Conservation (phyloP, 2,888 invertebrate genomes). For the Caprella mutica region DNA sequence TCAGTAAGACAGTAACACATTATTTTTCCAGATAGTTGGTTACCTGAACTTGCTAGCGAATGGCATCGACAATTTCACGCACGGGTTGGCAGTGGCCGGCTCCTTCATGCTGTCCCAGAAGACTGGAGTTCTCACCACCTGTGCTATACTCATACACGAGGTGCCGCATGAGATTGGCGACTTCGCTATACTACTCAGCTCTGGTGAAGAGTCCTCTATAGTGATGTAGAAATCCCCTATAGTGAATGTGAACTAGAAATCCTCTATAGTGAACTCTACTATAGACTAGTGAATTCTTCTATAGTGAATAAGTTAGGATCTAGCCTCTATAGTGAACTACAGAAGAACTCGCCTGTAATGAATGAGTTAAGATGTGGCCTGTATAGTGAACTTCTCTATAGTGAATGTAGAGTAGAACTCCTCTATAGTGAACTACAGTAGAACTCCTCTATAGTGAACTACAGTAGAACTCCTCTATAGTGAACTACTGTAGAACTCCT, state of each 20-base stretch:
- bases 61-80: slow-evolving; percentile 95
- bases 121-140: slow-evolving; percentile 81
- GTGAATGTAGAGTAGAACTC: too few species aligned
- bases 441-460: too few species aligned
- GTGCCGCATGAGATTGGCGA: slow-evolving; percentile 99
- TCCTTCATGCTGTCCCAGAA: slow-evolving; percentile 85
- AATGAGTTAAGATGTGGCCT: background rate
- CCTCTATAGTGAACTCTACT: background rate
- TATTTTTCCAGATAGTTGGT: slow-evolving; percentile 73
- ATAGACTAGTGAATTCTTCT: too few species aligned
- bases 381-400: too few species aligned
- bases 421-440: too few species aligned
- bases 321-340: too few species aligned
- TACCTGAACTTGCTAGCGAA: slow-evolving; percentile 93
- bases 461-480: too few species aligned
- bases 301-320: too few species aligned
- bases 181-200: slow-evolving; percentile 80
- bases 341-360: background rate
- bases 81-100: slow-evolving; percentile 94
- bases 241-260: background rate
- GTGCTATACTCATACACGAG: slow-evolving; percentile 89
- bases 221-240: background rate
- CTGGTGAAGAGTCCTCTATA: slow-evolving; percentile 35
- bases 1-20: too few species aligned
- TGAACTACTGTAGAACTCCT: too few species aligned